Conservation (phyloP, 2,888 invertebrate species). For the Gortyna flavago region DNA sequence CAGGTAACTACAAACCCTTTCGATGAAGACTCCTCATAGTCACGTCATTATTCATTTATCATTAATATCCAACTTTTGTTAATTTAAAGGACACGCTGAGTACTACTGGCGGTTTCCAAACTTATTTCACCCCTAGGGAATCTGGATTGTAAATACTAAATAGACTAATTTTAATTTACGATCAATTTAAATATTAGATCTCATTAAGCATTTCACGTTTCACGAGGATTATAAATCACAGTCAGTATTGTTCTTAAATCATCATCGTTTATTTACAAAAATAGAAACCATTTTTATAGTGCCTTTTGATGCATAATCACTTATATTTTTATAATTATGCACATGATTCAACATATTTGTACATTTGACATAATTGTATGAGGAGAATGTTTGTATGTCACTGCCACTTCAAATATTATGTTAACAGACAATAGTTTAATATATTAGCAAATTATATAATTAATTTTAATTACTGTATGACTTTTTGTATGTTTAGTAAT, state of each 20-base stretch:
- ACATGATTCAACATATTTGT: slow-evolving; percentile 78
- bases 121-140: slow-evolving; percentile 75
- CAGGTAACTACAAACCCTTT: slow-evolving; percentile 87
- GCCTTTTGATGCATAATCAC: slow-evolving; percentile 75
- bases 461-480: slow-evolving; percentile 59
- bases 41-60: slow-evolving; percentile 51
- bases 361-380: slow-evolving; percentile 62
- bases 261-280: slow-evolving; percentile 87
- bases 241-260: slow-evolving; percentile 69
- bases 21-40: slow-evolving; percentile 80
- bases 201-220: slow-evolving; percentile 68
- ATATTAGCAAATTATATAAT: slow-evolving; percentile 60
- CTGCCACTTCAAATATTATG: slow-evolving; percentile 62
- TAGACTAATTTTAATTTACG: slow-evolving; percentile 57
- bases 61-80: slow-evolving; percentile 70
- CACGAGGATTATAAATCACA: slow-evolving; percentile 50
- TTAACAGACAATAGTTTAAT: slow-evolving; percentile 55
- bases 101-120: slow-evolving; percentile 72
- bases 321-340: slow-evolving; percentile 77
- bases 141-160: slow-evolving; percentile 73
- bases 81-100: slow-evolving; percentile 76
- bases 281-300: slow-evolving; percentile 81
- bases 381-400: slow-evolving; percentile 61
- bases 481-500: slow-evolving; percentile 65
- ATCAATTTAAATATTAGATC: slow-evolving; percentile 71